Base-by-base conservation (phyloP, 2,888 invertebrate species). In the Pammene fasciana region DNA sequence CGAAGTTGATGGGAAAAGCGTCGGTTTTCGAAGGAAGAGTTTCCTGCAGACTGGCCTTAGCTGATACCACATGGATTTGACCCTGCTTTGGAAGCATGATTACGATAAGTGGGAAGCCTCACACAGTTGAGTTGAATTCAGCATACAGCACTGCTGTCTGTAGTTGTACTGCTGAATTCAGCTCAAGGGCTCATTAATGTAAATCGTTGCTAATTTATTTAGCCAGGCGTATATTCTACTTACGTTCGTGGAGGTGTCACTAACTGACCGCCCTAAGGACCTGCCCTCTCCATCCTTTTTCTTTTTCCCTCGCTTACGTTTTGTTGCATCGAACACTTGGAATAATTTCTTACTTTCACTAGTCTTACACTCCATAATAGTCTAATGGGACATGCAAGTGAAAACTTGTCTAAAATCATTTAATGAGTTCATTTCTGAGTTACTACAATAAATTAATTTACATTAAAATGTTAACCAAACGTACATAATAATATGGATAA, bases 281-380 rank as follows among this genome's bases (percentile, higher is more conserved):
- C 38, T 62, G 50, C 38, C 18, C 18, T 41, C 50, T 26, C 81
- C 85, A 5, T 88, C 86, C 8, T 79, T 80, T 74, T 84, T 89
- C 75, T 86, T 91, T 73, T 79, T 82, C 9, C 78, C 76, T 18
- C 82, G 81, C 72, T 86, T 90, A 38, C 82, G 80, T 77, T 87
- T 87, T 11, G 92, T 79, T 13, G 86, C 86, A 66, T 92, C 92
- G 71, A 88, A 91, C 74, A 90, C 89, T 82, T 90, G 86, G 70
- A 86, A 84, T 73, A 91, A 73, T 86, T 89, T 90, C 82, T 90
- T 90, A 76, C 89, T 90, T 83, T 91, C 90, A 79, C 83, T 85
- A 73, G 85, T 62, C 78, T 89, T 86, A 85, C 87, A 86, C 79
- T 91, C 92, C 92, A 92, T 85, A 77, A 76, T 79, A 78, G 67